phyloP scores from a whole-genome alignment of 1,140 invertebrate species.

The Trichoplusia ni region DNA sequence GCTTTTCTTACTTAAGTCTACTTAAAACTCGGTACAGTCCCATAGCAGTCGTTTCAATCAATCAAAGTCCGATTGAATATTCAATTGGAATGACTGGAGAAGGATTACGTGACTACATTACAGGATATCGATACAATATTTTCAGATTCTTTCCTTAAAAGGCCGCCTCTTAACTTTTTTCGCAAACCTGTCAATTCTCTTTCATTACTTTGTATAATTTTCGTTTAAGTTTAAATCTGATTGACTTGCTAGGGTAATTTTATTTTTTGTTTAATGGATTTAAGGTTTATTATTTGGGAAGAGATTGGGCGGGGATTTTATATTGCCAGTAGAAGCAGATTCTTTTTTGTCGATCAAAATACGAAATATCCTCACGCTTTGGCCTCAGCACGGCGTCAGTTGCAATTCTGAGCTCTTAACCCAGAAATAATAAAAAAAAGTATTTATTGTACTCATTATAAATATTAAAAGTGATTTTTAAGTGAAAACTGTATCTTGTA shows the following conservation, averaged over 20 bases:
- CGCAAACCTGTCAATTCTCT: not conserved
- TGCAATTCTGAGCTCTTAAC: too few relatives aligned
- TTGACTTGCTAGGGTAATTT: not conserved
- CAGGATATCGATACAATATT: conserved; percentile 45
- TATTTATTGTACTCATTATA: too few relatives aligned
- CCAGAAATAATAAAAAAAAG: too few relatives aligned
- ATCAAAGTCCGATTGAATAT: conserved; percentile 72
- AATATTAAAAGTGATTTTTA: too few relatives aligned
- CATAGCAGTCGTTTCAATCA: conserved; percentile 67
- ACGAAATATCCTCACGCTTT: too few relatives aligned
- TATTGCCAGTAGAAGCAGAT: too few relatives aligned
- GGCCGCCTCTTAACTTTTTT: conserved; percentile 7
- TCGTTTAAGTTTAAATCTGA: not conserved
- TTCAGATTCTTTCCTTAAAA: conserved; percentile 26
- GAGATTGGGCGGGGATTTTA: too few relatives aligned
- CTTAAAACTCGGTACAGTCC: conserved; percentile 70
- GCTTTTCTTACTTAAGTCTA: conserved; percentile 62
- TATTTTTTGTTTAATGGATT: too few relatives aligned
- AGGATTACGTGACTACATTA: conserved; percentile 74
- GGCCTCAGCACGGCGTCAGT: too few relatives aligned
- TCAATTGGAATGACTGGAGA: conserved; percentile 68
- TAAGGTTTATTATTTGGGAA: too few relatives aligned
- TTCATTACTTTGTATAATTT: not conserved
- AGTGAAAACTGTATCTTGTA: too few relatives aligned
- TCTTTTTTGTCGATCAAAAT: too few relatives aligned